These are phyloP conservation scores for Chaetophractus vellerosus DNA, from an alignment of 2,797 vertebrate genomes.

Conservation along the genomic window DNA sequence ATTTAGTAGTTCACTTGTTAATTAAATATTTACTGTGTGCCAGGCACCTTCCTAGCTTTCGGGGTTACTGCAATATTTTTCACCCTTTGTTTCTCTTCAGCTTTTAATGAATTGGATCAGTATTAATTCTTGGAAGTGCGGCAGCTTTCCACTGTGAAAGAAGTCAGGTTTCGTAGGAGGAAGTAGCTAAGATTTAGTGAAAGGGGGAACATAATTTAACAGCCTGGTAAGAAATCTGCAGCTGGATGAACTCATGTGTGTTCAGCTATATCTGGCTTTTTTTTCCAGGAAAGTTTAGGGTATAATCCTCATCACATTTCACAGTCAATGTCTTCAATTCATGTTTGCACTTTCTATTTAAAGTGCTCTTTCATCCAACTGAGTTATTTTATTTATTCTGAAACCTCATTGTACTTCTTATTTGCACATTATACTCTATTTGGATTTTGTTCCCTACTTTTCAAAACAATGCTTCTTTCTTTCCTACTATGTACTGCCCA, in stretches of 20 bases:
- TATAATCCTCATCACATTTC: conserved; percentile 54
- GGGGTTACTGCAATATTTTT: too few species aligned
- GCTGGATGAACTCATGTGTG: not conserved
- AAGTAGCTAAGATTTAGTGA: not conserved
- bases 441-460: conserved; percentile 33
- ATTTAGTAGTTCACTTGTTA: not conserved
- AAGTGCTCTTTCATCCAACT: conserved; percentile 18
- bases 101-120: not conserved
- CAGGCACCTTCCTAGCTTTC: not conserved
- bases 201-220: not conserved
- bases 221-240: not conserved
- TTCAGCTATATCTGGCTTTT: not conserved
- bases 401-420: not conserved
- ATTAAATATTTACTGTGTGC: not conserved
- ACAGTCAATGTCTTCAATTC: conserved; percentile 22
- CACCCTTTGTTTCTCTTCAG: not conserved
- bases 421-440: not conserved
- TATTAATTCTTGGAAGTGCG: conserved; percentile 14
- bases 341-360: not conserved
- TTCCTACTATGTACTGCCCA: not conserved
- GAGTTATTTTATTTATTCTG: conserved; percentile 59
- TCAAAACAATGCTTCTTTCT: conserved; percentile 9
- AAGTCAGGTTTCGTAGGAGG: not conserved
- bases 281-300: conserved; percentile 53
- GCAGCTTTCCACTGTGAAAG: not conserved